Conservation (phyloP, 2,888 invertebrate species). For the Ferrisia virgata region DNA sequence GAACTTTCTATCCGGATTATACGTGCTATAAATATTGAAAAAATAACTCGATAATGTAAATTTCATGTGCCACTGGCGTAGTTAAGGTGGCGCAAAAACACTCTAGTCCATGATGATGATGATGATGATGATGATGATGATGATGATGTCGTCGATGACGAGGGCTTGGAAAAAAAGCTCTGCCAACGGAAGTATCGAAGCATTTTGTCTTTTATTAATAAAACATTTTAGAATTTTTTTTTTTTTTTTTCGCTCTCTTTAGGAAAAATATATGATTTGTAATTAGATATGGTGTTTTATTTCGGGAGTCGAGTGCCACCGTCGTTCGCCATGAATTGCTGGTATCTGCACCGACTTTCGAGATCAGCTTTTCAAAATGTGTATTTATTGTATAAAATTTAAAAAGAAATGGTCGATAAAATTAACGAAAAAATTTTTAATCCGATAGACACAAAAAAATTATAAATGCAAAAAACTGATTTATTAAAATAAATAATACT, state of each 20-base stretch:
- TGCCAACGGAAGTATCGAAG: neutral
- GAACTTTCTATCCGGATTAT: constrained; percentile 42
- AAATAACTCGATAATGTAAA: neutral
- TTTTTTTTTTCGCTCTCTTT: neutral
- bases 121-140: neutral
- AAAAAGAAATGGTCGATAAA: neutral
- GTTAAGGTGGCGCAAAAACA: neutral
- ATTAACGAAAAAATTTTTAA: neutral
- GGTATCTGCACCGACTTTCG: too few relatives aligned
- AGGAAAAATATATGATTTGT: neutral
- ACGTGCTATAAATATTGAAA: constrained; percentile 29
- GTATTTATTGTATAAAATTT: neutral
- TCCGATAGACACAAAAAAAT: neutral
- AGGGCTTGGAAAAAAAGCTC: neutral
- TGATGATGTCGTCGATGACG: neutral
- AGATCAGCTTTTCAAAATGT: too few relatives aligned
- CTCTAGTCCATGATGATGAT: neutral
- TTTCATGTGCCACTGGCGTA: neutral
- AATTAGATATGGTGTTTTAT: neutral
- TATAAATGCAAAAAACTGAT: constrained; percentile 15
- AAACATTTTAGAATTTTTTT: neutral
- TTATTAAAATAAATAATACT: constrained; percentile 30
- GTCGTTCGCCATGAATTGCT: too few relatives aligned
- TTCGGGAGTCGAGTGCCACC: neutral
- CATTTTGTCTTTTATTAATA: neutral